Evolutionary conservation across 2,888 invertebrate species (phyloP), one percentile per base, ranked within the genome.

Genomic region (Lasioglossum vierecki): DNA sequence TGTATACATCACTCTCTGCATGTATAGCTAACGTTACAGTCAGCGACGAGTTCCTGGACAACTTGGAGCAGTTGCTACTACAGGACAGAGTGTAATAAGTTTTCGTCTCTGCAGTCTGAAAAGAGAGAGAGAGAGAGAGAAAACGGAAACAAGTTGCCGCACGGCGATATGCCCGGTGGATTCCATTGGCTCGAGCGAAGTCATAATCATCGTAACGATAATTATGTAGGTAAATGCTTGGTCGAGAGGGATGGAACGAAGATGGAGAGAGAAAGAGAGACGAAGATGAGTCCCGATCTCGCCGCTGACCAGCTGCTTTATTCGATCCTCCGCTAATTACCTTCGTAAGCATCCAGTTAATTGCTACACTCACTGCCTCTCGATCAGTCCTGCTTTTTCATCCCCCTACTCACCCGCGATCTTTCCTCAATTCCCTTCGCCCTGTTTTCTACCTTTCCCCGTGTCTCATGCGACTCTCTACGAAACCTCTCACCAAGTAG

Each of bases 261-360:
- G 30, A 70, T 44, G 30, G 63, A 30, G 73, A n/a, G 66, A 80
- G 74, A 39, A 89, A 80, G 80, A 82, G 85, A 77, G 84, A 74
- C 49, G 68, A 73, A 53, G 85, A 88, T 77, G 83, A 70, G 84
- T 66, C 79, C 79, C 88, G 88, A 91, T 90, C 91, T 88, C 91
- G 83, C 90, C 93, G 94, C 93, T 91, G 91, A 76, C 94, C 94
- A 94, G 93, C 94, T 94, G 94, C 93, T 93, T 93, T 89, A 89
- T 93, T 93, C 93, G 92, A 93, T 92, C 93, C 92, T 91, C 88
- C 89, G 91, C 93, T 94, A 94, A 94, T 94, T 94, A 94, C 93
- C 94, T 88, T 94, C 93, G 93, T 93, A 93, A 94, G 93, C 92
- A 93, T 89, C 91, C 91, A 90, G 92, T 94, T 94, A 94, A 94